phyloP scores from a whole-genome alignment of 1,140 invertebrate genomes.

The Druon quercuslanigerum region DNA sequence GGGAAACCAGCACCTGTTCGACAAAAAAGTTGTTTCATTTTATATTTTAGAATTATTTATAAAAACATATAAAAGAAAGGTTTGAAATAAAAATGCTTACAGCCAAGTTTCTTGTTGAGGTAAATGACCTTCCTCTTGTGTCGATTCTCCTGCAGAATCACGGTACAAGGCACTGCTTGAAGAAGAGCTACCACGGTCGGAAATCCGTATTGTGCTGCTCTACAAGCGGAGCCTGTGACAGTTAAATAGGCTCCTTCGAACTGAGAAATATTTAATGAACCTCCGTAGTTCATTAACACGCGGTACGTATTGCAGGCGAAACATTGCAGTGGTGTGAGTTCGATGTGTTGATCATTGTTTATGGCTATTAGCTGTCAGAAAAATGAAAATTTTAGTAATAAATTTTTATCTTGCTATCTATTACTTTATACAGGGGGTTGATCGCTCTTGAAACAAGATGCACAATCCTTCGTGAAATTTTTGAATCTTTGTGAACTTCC shows the following conservation, averaged over 20 bases:
- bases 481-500: too few relatives aligned
- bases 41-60: constrained; percentile 19
- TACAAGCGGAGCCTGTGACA: constrained; percentile 76
- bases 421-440: too few relatives aligned
- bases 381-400: constrained; percentile 42
- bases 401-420: background rate
- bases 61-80: background rate
- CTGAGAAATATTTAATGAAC: constrained; percentile 75
- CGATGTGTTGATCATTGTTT: constrained; percentile 71
- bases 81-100: constrained; percentile 52
- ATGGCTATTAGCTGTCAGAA: constrained; percentile 60
- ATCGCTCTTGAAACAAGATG: too few relatives aligned
- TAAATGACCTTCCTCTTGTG: constrained; percentile 69
- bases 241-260: constrained; percentile 78
- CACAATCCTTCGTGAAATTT: too few relatives aligned
- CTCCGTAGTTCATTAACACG: constrained; percentile 76
- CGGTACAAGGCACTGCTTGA: constrained; percentile 78
- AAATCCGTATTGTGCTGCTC: constrained; percentile 78
- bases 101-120: constrained; percentile 71
- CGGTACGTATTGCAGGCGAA: constrained; percentile 78
- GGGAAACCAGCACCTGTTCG: constrained; percentile 62
- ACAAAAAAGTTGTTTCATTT: background rate
- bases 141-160: constrained; percentile 70
- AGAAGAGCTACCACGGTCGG: constrained; percentile 75
- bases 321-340: constrained; percentile 77